Evolutionary conservation across 2,113 vertebrate species (phyloP).

Genomic region (Phalacrocorax aristotelis): DNA sequence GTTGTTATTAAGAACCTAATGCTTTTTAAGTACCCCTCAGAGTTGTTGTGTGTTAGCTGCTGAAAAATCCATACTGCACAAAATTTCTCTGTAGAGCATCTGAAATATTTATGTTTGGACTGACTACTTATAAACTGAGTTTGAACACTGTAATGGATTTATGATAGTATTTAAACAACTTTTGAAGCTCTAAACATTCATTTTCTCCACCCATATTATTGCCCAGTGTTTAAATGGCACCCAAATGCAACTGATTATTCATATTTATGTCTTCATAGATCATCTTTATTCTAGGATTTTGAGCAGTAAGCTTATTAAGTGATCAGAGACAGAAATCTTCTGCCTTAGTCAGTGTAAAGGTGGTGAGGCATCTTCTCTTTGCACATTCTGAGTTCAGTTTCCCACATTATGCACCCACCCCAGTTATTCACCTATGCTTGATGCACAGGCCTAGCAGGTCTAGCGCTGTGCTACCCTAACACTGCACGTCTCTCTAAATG

Average conservation of each 20-base stretch:
- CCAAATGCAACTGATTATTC: neutral
- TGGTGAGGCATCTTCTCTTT: neutral
- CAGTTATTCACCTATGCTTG: neutral
- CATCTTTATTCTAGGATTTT: neutral
- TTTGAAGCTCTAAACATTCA: neutral
- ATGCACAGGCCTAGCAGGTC: neutral
- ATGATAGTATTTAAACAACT: neutral
- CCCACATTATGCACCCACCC: neutral
- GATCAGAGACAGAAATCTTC: neutral
- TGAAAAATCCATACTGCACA: neutral
- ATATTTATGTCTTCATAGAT: neutral
- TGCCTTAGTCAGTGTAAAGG: neutral
- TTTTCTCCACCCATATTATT: neutral
- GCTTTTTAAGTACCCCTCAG: neutral
- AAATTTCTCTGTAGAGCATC: neutral
- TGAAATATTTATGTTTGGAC: neutral
- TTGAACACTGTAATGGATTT: neutral
- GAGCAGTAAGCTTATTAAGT: neutral
- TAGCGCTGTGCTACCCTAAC: neutral
- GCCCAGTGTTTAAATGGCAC: neutral
- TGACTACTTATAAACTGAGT: neutral
- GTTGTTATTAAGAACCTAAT: neutral
- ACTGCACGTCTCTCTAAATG: fast-evolving
- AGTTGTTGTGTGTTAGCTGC: neutral
- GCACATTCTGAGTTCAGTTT: neutral